Base-by-base conservation (phyloP, 30 jellyfish, hydroid and myxozoan genomes). In the Aurelia sp. region DNA sequence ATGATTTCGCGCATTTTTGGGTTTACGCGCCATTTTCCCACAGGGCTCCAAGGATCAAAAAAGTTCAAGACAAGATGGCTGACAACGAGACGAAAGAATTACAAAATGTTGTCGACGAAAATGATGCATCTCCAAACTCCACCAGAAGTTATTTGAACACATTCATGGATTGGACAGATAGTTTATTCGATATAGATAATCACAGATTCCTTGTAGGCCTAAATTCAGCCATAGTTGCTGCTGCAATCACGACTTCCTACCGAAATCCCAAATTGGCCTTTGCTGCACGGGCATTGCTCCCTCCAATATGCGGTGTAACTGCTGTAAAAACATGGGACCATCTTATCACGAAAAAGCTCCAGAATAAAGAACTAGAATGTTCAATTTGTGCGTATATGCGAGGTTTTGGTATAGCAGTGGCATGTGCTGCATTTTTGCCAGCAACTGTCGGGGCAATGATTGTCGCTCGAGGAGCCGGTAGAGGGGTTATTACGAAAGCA, bases 301-400 rank as follows among this genome's bases (percentile, higher is more conserved):
- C 96, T 13, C 83, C 96, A 9, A 19, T 87, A 40, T 63, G 96
- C 67, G 96, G 96, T 24, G 47, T 87, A 3, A 57, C 80, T 51
- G 96, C 85, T 13, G 88, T 85, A 1, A 87, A 63, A 52, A 59
- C 76, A 15, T 87, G 96, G 96, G 73, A 77, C 13, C 21, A 55
- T 50, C 52, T 75, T 3, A 53, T 87, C 18, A 73, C 96, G 16
- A 58, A 74, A 50, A 76, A 68, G 51, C 64, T 87, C 13, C 80
- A 76, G 63, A 63, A 44, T 4, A 59, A 55, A 55, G 96, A 76
- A 41, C 64, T 87, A 15, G 96, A 67, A 13, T 87, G 96, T 24
- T 62, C 96, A 5, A 85, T 71, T 11, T 87, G 96, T 70, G 74
- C 90, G 8, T 38, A 55, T 18, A 87, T 78, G 40, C 96, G 96